Evolutionary conservation across 2,888 invertebrate genomes (phyloP).

Genomic region (Apeira syringaria): DNA sequence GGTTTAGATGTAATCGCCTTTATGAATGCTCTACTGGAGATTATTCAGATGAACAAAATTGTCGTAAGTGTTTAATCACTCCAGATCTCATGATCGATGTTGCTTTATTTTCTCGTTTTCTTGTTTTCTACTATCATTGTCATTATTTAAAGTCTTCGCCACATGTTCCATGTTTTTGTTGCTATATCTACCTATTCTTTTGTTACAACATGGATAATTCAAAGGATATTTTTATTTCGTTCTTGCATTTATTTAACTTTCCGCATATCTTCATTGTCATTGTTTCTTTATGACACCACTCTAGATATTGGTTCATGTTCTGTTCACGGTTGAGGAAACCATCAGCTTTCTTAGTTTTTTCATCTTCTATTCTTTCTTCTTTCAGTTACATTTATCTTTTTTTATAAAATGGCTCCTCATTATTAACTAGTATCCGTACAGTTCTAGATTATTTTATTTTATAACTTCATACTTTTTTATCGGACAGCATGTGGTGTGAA

Average conservation of each 20-base stretch:
- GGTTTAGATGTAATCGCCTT: conserved; percentile 84
- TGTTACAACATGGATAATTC: conserved; percentile 1
- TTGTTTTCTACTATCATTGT: conserved; percentile 21
- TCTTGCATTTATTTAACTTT: conserved; percentile 22
- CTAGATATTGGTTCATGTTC: conserved; percentile 13
- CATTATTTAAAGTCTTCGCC: conserved; percentile 1
- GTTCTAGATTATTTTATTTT: no score
- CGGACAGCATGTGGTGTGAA: conserved; percentile 78
- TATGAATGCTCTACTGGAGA: conserved; percentile 86
- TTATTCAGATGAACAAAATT: conserved; percentile 89
- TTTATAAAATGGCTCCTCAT: conserved; percentile 14
- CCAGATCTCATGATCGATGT: conserved; percentile 29
- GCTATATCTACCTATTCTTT: background rate
- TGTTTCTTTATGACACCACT: conserved; percentile 13
- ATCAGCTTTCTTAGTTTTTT: conserved; percentile 12
- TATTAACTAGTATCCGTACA: conserved; percentile 3
- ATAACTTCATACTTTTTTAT: conserved; percentile 73
- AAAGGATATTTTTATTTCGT: conserved; percentile 12
- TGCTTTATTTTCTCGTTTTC: conserved; percentile 27
- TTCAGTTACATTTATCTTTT: conserved; percentile 7
- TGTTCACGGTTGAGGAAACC: conserved; percentile 17
- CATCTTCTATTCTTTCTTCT: background rate
- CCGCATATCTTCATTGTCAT: conserved; percentile 26
- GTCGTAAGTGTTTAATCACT: conserved; percentile 85
- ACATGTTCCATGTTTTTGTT: conserved; percentile 5